Conservation (phyloP, 2,888 invertebrate species). For the Lasioglossum zephyrum region DNA sequence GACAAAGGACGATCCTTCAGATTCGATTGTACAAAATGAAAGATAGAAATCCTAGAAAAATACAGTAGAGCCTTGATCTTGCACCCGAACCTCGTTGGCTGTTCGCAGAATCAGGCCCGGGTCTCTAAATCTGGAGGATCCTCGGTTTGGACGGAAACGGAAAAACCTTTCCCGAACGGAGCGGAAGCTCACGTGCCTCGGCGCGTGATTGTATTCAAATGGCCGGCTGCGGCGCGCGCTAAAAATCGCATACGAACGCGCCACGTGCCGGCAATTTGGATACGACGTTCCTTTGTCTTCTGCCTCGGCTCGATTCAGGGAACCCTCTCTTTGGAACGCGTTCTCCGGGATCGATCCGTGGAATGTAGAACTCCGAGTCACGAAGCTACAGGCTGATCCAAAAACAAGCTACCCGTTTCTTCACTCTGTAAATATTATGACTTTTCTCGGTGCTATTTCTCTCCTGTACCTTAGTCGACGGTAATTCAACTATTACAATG, state of each 20-base stretch:
- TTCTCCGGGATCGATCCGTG: neutral
- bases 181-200: constrained; percentile 38
- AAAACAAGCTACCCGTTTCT: neutral
- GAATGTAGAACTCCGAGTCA: neutral
- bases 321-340: too few relatives aligned
- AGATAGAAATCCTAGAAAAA: neutral
- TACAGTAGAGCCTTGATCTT: neutral
- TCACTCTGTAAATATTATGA: neutral
- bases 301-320: neutral
- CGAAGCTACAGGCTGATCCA: neutral
- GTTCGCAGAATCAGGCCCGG: neutral
- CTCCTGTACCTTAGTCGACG: neutral
- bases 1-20: too few relatives aligned
- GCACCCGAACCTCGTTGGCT: neutral
- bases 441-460: neutral
- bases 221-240: neutral
- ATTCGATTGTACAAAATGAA: too few relatives aligned
- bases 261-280: constrained; percentile 32
- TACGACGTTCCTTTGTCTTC: neutral
- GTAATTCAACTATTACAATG: neutral
- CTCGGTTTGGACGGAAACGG: constrained; percentile 38
- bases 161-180: constrained; percentile 38
- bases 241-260: constrained; percentile 16
- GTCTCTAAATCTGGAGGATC: neutral
- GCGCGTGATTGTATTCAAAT: constrained; percentile 54